Conservation (phyloP, 2,797 vertebrate genomes). For the Holocentrus rufus region DNA sequence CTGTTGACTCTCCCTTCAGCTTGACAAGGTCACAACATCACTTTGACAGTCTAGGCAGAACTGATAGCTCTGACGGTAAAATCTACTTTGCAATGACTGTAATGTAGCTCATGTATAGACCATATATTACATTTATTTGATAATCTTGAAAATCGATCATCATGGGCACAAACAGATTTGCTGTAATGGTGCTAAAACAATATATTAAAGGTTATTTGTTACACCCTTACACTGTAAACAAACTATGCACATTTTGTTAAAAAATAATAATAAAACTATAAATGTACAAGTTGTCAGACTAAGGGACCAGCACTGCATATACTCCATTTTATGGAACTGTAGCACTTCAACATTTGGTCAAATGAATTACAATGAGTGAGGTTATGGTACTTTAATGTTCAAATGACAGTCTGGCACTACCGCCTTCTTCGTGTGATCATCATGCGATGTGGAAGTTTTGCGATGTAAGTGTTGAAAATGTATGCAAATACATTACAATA, state of each 20-base stretch:
- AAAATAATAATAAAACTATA: not conserved
- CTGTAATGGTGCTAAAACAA: constrained; percentile 36
- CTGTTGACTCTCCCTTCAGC: constrained; percentile 46
- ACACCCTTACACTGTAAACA: constrained; percentile 25
- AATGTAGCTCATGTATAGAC: not conserved
- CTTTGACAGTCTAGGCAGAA: not conserved
- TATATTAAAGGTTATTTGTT: constrained; percentile 23
- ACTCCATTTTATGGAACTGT: not conserved
- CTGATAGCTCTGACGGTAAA: not conserved
- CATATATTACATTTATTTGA: constrained; percentile 1
- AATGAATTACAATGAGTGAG: constrained; percentile 18
- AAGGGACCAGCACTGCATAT: constrained; percentile 11
- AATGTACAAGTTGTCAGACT: constrained; percentile 14
- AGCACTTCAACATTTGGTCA: constrained; percentile 41
- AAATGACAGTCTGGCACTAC: constrained; percentile 2
- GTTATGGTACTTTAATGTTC: constrained; percentile 49
- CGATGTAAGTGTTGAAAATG: constrained; percentile 12
- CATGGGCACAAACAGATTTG: constrained; percentile 1
- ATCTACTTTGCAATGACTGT: constrained; percentile 32
- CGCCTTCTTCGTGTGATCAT: not conserved
- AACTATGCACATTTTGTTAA: too few relatives aligned
- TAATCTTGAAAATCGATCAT: constrained; percentile 1
- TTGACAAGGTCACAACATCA: constrained; percentile 8
- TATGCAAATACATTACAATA: constrained; percentile 3
- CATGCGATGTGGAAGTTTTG: constrained; percentile 6